Base-by-base conservation (phyloP, 2,113 vertebrate species). In the Illadopsis cleaveri region DNA sequence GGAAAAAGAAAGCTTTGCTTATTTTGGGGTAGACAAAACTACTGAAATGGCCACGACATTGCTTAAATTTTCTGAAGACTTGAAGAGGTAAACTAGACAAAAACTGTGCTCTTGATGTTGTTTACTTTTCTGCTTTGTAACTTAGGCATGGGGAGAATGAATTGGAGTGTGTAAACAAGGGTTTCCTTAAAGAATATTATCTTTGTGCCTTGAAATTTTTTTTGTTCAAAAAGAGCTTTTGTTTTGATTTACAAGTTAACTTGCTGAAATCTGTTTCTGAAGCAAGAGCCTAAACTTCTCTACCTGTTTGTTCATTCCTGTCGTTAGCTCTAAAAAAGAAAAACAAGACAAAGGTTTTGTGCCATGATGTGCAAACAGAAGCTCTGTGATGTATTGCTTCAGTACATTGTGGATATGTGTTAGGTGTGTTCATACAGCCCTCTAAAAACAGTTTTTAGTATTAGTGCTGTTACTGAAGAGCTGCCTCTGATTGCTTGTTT, bases 1-100 rank as follows among this genome's bases (percentile, higher is more conserved):
- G 98, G 98, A 98, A 98, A 98, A 94, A 97, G 95, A 97, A 95
- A 90, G 50, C 90, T 77, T 73, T 89, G 61, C 95, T 95, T 96
- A 53, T 95, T 94, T 97, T 92, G 84, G 93, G 91, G 66, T 95
- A 58, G 58, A 90, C 93, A 92, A 90, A 89, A 93, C 93, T 83
- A n/a, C 70, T 89, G 95, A 94, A 96, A 93, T 57, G 91, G 81
- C 61, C 79, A 82, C 47, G 44, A 80, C 68, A 76, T 87, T 86
- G 48, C 76, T 91, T 83, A 90, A 64, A 35, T 82, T 78, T 95
- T 86, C 80, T 93, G 89, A 83, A 96, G 96, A 96, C 89, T 83
- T 62, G 80, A 93, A 91, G 89, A 97, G 96, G 94, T 97, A 96
- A 95, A 89, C 37, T 38, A 50, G 62, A 23, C 58, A 81, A 72